These are phyloP conservation scores for Arctocebus calabarensis DNA, from an alignment of 2,797 vertebrate species.

Conservation along the genomic window DNA sequence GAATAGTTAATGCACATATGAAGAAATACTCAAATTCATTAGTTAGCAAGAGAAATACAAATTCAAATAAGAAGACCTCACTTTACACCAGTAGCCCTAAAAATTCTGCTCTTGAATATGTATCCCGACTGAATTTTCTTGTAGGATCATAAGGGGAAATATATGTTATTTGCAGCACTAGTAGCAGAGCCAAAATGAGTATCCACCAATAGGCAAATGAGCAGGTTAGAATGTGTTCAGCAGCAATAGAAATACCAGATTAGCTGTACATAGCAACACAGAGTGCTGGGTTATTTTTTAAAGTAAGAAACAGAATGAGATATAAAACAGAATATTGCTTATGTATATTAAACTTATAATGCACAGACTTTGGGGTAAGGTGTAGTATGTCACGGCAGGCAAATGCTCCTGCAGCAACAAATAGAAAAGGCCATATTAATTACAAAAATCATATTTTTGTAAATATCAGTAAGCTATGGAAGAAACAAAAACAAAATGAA, in stretches of 20 bases:
- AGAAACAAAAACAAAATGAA: neutral
- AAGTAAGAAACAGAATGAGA: neutral
- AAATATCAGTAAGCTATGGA: neutral
- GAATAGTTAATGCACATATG: neutral
- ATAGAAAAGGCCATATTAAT: neutral
- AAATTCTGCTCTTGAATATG: neutral
- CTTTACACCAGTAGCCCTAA: neutral
- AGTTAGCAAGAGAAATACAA: neutral
- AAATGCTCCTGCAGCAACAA: neutral
- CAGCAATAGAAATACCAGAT: neutral
- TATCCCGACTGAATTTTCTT: neutral
- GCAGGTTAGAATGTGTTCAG: neutral
- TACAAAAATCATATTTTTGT: neutral
- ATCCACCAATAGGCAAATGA: neutral
- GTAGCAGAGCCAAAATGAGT: neutral
- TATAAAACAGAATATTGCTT: neutral
- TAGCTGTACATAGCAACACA: neutral
- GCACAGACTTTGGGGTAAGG: neutral
- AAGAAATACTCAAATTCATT: neutral
- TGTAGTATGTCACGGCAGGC: neutral
- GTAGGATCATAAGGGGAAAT: neutral
- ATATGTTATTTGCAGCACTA: neutral
- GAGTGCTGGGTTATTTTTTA: neutral
- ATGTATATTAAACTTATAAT: neutral
- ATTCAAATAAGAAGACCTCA: conserved; percentile 12